Conservation (phyloP, 2,797 vertebrate genomes). For the Phrynocephalus forsythii region DNA sequence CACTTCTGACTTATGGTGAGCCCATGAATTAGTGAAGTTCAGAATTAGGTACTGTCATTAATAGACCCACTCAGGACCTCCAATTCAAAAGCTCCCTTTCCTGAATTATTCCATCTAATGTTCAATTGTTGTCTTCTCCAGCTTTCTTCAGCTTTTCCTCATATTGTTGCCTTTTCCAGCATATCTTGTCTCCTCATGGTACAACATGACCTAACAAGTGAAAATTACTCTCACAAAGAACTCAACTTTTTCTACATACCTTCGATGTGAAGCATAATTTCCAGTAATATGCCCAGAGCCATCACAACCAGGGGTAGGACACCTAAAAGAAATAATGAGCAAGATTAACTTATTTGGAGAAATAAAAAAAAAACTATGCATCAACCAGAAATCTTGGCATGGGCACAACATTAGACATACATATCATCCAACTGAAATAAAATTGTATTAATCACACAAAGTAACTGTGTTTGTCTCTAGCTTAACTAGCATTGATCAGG, state of each 20-base stretch:
- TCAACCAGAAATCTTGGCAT: slow-evolving; percentile 25
- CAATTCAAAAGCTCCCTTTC: no score
- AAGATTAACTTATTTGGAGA: slow-evolving; percentile 47
- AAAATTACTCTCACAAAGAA: slow-evolving; percentile 28
- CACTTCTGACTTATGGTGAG: no score
- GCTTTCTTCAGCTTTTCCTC: no score
- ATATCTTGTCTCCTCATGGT: no score
- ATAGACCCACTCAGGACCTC: no score
- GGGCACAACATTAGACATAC: background rate
- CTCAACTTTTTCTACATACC: slow-evolving; percentile 78
- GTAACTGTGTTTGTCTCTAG: slow-evolving; percentile 36
- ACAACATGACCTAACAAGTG: background rate
- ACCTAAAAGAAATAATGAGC: slow-evolving; percentile 83
- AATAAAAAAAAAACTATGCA: background rate
- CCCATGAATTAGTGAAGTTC: no score
- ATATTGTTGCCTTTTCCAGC: no score
- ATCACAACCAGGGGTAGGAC: slow-evolving; percentile 98
- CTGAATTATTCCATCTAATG: no score
- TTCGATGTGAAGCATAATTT: slow-evolving; percentile 99
- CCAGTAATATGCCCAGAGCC: slow-evolving; percentile 99
- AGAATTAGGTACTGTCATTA: no score
- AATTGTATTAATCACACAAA: slow-evolving; percentile 28
- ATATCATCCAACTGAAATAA: background rate
- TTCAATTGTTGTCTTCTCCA: no score
- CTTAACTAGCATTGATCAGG: background rate